phyloP scores from a whole-genome alignment of 2,113 vertebrate species.

The Prunella himalayana region DNA sequence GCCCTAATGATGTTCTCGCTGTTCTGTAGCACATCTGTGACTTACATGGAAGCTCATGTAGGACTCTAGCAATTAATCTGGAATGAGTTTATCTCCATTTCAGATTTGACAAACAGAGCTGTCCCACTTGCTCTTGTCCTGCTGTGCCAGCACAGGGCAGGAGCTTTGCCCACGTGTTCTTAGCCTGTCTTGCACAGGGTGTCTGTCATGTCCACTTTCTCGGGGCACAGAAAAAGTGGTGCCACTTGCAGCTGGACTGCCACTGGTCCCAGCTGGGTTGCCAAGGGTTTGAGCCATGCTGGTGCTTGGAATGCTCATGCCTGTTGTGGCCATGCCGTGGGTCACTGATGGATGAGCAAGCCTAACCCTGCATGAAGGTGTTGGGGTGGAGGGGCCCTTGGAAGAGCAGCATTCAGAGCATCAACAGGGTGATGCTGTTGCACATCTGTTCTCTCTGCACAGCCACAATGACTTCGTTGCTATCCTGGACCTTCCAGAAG shows the following conservation, averaged over 20 bases:
- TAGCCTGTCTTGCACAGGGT: neutral
- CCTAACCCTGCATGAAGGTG: neutral
- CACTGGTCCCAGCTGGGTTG: neutral
- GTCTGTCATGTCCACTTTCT: accelerated
- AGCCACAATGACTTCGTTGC: conserved; percentile 98
- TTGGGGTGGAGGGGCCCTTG: neutral
- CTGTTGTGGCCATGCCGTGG: neutral
- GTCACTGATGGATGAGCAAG: neutral
- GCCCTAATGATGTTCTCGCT: neutral
- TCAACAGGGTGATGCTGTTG: neutral
- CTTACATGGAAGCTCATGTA: neutral
- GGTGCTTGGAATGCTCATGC: accelerated
- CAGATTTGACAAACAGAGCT: neutral
- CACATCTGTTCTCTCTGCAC: neutral
- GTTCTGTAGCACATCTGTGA: neutral
- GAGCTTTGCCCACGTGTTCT: accelerated
- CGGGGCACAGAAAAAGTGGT: accelerated
- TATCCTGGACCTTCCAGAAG: conserved; percentile 94
- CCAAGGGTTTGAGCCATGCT: neutral
- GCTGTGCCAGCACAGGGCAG: neutral
- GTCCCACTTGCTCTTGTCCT: neutral
- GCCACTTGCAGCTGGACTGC: neutral
- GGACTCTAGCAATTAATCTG: neutral
- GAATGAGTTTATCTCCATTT: neutral
- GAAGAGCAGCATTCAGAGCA: neutral